These are phyloP conservation scores for Drosophila insularis DNA, from an alignment of 1,140 invertebrate species.

Conservation along the genomic window DNA sequence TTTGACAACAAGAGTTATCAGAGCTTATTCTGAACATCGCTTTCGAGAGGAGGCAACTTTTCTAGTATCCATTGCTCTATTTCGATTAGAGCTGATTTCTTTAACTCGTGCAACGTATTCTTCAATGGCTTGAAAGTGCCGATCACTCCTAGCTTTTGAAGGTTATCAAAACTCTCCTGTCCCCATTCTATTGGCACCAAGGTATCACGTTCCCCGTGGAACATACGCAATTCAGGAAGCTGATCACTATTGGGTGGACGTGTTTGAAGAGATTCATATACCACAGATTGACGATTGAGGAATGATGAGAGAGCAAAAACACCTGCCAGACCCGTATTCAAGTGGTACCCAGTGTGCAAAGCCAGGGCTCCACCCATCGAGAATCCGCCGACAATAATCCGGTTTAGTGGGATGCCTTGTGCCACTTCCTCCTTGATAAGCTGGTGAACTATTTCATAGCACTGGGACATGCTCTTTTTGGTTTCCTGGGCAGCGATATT, in stretches of 20 bases:
- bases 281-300: constrained; percentile 86
- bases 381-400: constrained; percentile 89
- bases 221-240: constrained; percentile 82
- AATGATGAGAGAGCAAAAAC: constrained; percentile 89
- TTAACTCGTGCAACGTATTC: constrained; percentile 84
- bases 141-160: constrained; percentile 83
- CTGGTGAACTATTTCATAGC: constrained; percentile 84
- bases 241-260: constrained; percentile 2
- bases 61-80: constrained; percentile 84
- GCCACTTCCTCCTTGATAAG: constrained; percentile 86
- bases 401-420: constrained; percentile 85
- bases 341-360: constrained; percentile 86
- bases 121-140: constrained; percentile 83
- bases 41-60: constrained; percentile 77
- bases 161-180: constrained; percentile 82
- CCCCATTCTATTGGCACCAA: constrained; percentile 85
- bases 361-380: constrained; percentile 90
- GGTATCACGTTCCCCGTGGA: constrained; percentile 84
- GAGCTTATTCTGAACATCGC: constrained; percentile 63
- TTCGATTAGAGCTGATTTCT: constrained; percentile 82
- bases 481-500: constrained; percentile 85
- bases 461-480: constrained; percentile 84
- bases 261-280: constrained; percentile 84
- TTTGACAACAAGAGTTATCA: constrained; percentile 21
- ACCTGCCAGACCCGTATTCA: constrained; percentile 85